Evolutionary conservation across 2,888 invertebrate species (phyloP), one percentile per base, ranked within the genome.

Genomic region (Leucania comma): DNA sequence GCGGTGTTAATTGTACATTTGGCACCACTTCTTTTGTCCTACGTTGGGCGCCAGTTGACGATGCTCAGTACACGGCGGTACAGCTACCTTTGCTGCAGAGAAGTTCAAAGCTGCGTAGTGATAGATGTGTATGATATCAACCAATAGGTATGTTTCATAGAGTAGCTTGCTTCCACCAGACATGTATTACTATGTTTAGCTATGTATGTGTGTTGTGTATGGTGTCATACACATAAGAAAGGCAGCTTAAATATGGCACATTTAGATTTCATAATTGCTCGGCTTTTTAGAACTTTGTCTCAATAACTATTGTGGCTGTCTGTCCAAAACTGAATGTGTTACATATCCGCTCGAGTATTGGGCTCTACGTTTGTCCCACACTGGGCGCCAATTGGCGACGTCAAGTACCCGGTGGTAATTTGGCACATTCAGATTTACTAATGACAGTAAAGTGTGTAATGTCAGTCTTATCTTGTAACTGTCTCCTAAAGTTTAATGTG

Each of bases 321-420:
- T 42, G 20, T 35, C 22, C 38, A 48, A n/a, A n/a, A 24, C 22
- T 48, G 29, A 48, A 53, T 64, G 5, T 48, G 26, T 54, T 14
- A 64, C 12, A 24, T 64, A 64, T 32, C 24, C 56, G n/a, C 1
- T 12, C 20, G 51, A 10, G 32, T 63, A 46, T 24, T 51, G 20
- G 29, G 5, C 10, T 2, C 20, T 58, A 20, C 10, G 53, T 24
- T 4, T 51, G 62, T 29, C 51, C 80, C 68, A 68, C 56, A 42
- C 54, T 26, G 67, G 78, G 81, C 67, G 77, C 64, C 81, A 81
- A 38, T 70, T 14, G 59, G 22, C 51, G 42, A 24, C 50, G 48
- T 53, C 4, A 6, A n/a, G n/a, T n/a, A 56, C n/a, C n/a, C 10
- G n/a, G 2, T 0, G 12, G 8, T 56, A 20, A 32, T n/a, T n/a